These are phyloP conservation scores for Aculops lycopersici DNA, from an alignment of 1,140 invertebrate species.

Conservation along the genomic window DNA sequence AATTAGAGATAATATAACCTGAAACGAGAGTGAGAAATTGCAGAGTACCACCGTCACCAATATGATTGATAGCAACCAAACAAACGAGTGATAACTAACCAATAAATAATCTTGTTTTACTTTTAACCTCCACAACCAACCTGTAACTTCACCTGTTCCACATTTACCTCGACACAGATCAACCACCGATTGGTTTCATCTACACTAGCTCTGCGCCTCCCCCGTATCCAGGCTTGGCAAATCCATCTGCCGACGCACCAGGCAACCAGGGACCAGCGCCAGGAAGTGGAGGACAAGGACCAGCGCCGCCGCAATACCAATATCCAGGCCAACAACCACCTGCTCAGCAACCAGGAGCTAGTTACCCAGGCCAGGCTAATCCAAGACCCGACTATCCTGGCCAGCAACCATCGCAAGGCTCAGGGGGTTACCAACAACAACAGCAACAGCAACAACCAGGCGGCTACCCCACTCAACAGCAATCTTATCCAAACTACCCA, in stretches of 20 bases:
- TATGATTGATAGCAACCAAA: no score
- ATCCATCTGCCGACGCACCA: neutral
- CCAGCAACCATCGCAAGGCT: neutral
- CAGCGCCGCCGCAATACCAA: neutral
- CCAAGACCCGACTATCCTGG: neutral
- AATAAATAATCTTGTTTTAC: neutral
- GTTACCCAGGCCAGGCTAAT: neutral
- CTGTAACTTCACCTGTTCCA: neutral
- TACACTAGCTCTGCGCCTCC: constrained; percentile 71
- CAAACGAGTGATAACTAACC: neutral
- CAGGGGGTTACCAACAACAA: neutral
- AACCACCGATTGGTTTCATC: constrained; percentile 35
- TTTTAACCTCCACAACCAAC: neutral
- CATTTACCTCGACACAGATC: constrained; percentile 30
- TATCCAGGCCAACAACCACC: neutral
- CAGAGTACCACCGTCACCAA: no score
- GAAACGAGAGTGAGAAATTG: no score
- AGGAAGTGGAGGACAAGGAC: neutral
- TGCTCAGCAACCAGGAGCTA: neutral
- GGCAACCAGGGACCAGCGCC: neutral
- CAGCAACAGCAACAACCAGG: no score
- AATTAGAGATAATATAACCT: no score
- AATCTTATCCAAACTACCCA: no score
- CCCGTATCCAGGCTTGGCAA: constrained; percentile 55
- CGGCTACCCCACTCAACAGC: no score